Conservation (phyloP, 2,113 vertebrate species). For the Callionymus lyra region DNA sequence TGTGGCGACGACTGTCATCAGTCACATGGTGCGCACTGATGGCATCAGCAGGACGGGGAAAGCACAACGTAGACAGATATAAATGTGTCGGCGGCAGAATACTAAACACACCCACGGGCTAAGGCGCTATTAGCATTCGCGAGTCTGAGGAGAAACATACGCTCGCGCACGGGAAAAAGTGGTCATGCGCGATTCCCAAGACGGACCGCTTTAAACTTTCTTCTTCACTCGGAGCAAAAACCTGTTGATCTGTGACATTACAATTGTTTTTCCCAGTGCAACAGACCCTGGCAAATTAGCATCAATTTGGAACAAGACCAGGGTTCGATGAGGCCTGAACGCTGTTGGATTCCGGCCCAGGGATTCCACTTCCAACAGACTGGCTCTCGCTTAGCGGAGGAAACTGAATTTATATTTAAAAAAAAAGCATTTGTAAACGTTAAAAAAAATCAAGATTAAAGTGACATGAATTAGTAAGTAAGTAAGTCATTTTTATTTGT, state of each 20-base stretch:
- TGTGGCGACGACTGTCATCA: conserved; percentile 56
- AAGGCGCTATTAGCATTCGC: conserved; percentile 21
- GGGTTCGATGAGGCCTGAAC: conserved; percentile 55
- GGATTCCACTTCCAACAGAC: conserved; percentile 15
- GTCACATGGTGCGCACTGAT: conserved; percentile 52
- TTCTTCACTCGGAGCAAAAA: conserved; percentile 1
- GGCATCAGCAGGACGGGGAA: conserved; percentile 57
- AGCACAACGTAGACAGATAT: conserved; percentile 48
- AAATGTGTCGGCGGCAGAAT: conserved; percentile 40
- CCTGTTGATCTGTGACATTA: conserved; percentile 24
- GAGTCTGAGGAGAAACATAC: not conserved
- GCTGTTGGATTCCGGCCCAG: conserved; percentile 45
- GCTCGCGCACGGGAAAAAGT: conserved; percentile 3
- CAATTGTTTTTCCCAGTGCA: conserved; percentile 20
- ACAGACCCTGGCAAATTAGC: conserved; percentile 35
- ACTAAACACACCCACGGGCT: conserved; percentile 39
- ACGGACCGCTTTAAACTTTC: not conserved
- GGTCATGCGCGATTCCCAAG: not conserved
- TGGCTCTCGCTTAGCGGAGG: too few relatives aligned
- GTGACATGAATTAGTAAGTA: too few relatives aligned
- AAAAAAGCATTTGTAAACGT: too few relatives aligned
- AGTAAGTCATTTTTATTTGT: too few relatives aligned
- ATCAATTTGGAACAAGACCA: conserved; percentile 52
- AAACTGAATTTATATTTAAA: too few relatives aligned
- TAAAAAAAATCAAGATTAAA: too few relatives aligned